A percentile compares a stretch with the other conserved stretches of the same genome.
phyloP scores from a whole-genome alignment of 2,797 vertebrate species.

The Neostethus bicornis region DNA sequence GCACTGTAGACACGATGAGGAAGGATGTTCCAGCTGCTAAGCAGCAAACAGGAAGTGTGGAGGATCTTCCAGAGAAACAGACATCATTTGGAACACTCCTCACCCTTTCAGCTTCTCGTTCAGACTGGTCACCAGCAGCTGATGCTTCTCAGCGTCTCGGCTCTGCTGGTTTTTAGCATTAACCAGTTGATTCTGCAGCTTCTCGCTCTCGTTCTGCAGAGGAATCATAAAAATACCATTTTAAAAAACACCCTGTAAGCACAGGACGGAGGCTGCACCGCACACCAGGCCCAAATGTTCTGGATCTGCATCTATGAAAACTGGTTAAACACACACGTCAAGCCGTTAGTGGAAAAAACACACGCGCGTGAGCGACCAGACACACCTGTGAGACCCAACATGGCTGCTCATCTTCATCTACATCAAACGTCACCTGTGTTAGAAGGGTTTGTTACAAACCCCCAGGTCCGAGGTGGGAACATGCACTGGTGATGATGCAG shows the following conservation, averaged over 20 bases:
- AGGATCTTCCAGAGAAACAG: too few species aligned
- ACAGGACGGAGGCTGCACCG: constrained; percentile 23
- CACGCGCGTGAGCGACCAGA: constrained; percentile 66
- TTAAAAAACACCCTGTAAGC: neutral
- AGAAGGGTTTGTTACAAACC: constrained; percentile 85
- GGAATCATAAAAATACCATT: constrained; percentile 12
- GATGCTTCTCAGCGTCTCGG: constrained; percentile 87
- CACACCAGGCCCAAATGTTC: constrained; percentile 33
- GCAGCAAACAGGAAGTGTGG: too few species aligned
- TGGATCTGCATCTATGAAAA: constrained; percentile 11
- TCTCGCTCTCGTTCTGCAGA: constrained; percentile 85
- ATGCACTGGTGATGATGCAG: constrained; percentile 39
- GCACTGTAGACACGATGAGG: too few species aligned
- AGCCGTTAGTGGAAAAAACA: constrained; percentile 76
- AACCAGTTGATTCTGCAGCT: constrained; percentile 83
- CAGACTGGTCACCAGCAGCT: constrained; percentile 81
- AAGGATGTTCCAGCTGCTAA: too few species aligned
- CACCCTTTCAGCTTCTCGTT: constrained; percentile 90
- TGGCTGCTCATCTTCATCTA: constrained; percentile 89
- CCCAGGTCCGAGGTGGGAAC: constrained; percentile 53
- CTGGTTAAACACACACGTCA: constrained; percentile 73
- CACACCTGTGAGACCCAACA: constrained; percentile 89
- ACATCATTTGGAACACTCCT: too few species aligned
- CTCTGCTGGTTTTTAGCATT: constrained; percentile 82
- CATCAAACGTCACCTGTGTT: constrained; percentile 94